phyloP scores from a whole-genome alignment of 2,797 vertebrate species.

The Mallotus villosus region DNA sequence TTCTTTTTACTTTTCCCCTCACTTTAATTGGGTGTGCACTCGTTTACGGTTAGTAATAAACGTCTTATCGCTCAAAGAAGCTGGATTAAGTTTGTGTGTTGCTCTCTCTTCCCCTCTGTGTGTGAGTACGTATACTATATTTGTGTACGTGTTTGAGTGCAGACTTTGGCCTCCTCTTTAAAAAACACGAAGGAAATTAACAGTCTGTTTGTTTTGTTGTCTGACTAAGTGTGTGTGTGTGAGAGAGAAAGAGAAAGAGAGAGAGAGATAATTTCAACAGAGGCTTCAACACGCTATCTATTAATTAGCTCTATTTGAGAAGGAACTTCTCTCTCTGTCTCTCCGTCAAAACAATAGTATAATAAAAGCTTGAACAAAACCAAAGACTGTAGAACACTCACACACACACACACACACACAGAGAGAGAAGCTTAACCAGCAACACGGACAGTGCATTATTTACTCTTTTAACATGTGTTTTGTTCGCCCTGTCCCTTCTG shows the following conservation, averaged over 20 bases:
- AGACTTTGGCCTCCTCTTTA: slow-evolving; percentile 10
- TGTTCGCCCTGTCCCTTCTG: background rate
- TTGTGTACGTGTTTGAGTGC: slow-evolving; percentile 8
- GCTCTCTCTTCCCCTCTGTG: background rate
- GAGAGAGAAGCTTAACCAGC: too few relatives aligned
- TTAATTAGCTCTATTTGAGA: slow-evolving; percentile 63
- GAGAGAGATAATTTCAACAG: slow-evolving; percentile 28
- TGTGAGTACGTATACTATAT: background rate
- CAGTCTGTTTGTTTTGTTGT: slow-evolving; percentile 24
- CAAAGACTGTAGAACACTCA: slow-evolving; percentile 7
- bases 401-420: too few relatives aligned
- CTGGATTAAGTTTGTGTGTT: background rate
- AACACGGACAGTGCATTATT: slow-evolving; percentile 32
- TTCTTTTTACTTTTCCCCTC: slow-evolving; percentile 25
- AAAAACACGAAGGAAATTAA: slow-evolving; percentile 24
- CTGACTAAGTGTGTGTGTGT: background rate
- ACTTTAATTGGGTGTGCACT: slow-evolving; percentile 41
- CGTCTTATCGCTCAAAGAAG: slow-evolving; percentile 32
- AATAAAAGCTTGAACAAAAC: slow-evolving; percentile 27
- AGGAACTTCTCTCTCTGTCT: slow-evolving; percentile 14
- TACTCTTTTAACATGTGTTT: slow-evolving; percentile 8
- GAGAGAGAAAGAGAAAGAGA: background rate
- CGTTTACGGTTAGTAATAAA: slow-evolving; percentile 48
- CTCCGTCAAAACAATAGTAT: slow-evolving; percentile 20
- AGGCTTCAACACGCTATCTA: slow-evolving; percentile 53